phyloP scores from a whole-genome alignment of 2,888 invertebrate genomes.

The Protonemura montana region DNA sequence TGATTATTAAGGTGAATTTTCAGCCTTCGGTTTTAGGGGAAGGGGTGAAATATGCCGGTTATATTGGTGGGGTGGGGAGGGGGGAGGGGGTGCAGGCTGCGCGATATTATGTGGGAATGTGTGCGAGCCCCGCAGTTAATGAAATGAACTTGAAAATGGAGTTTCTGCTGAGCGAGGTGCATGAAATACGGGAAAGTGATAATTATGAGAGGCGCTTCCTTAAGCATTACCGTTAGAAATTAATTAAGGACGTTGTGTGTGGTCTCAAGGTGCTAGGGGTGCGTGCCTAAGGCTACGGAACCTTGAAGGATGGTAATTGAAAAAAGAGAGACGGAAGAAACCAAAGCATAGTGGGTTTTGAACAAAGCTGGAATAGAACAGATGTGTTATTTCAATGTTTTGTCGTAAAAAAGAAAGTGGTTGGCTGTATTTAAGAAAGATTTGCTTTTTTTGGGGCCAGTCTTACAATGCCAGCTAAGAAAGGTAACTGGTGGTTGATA shows the following conservation, averaged over 20 bases:
- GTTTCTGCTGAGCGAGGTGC: constrained; percentile 10
- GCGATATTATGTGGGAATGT: constrained; percentile 5
- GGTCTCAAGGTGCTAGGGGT: constrained; percentile 13
- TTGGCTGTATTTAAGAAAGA: not conserved
- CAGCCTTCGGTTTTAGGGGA: not conserved
- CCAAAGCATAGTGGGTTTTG: not conserved
- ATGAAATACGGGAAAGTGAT: constrained; percentile 40
- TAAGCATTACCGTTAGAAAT: constrained; percentile 21
- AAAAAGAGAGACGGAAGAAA: not conserved
- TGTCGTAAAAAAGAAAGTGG: not conserved
- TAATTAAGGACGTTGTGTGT: constrained; percentile 33
- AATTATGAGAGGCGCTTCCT: constrained; percentile 25
- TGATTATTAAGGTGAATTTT: constrained; percentile 15
- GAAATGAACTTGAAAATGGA: constrained; percentile 39
- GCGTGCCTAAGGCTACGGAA: constrained; percentile 8
- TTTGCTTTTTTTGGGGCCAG: constrained; percentile 26
- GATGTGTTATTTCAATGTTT: not conserved
- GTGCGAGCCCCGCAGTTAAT: not conserved
- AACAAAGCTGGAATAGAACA: not conserved
- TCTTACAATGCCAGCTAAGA: no score
- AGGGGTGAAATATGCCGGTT: not conserved
- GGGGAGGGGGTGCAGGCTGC: constrained; percentile 7
- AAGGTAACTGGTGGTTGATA: no score
- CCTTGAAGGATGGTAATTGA: constrained; percentile 8
- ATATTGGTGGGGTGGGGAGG: not conserved